Conservation (phyloP, 2,888 invertebrate species). For the Lottia gigantea region DNA sequence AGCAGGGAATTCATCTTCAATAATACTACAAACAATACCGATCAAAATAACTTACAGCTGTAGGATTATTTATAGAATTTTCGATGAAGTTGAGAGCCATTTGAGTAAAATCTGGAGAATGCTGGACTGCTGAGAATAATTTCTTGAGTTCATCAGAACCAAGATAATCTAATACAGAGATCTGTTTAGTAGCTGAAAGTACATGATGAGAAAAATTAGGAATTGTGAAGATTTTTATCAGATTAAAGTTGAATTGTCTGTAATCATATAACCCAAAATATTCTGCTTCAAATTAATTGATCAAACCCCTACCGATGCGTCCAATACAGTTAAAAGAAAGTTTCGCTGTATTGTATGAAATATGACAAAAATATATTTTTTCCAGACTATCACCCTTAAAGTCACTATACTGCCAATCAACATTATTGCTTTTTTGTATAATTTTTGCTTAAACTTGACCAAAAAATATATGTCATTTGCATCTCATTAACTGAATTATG, state of each 20-base stretch:
- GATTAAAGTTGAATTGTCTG: no score
- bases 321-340: neutral
- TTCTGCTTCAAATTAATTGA: neutral
- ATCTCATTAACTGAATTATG: no score
- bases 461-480: no score
- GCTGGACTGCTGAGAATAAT: slow-evolving; percentile 28
- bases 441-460: no score
- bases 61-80: slow-evolving; percentile 31
- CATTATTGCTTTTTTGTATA: no score
- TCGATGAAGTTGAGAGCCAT: slow-evolving; percentile 36
- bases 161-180: slow-evolving; percentile 32
- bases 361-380: no score
- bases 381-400: no score
- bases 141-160: slow-evolving; percentile 35
- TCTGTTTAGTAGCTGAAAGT: slow-evolving; percentile 20
- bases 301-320: slow-evolving; percentile 5
- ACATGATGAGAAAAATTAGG: neutral
- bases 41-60: slow-evolving; percentile 29
- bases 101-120: slow-evolving; percentile 41
- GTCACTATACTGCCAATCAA: no score
- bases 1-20: no score
- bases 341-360: no score
- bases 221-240: no score
- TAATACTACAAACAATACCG: no score
- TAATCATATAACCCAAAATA: neutral